Percentiles rank a stretch among this genome's conserved stretches.
phyloP scores from a whole-genome alignment of 1,140 invertebrate genomes.

The Stegodyphus mimosarum region DNA sequence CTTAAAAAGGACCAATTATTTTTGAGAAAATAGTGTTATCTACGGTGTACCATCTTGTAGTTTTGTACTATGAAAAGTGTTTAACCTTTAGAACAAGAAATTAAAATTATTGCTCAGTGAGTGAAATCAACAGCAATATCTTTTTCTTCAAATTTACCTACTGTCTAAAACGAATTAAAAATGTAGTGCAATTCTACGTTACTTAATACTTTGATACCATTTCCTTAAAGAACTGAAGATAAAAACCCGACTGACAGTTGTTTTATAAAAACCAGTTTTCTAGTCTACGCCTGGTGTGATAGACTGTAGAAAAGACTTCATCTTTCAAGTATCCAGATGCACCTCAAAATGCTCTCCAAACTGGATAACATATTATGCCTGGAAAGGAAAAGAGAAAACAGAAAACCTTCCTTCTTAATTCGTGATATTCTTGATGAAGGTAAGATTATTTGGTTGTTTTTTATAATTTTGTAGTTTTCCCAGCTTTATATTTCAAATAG shows the following conservation, averaged over 20 bases:
- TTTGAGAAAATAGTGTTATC: no score
- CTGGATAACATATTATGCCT: constrained; percentile 48
- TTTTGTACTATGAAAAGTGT: no score
- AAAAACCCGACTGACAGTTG: background rate
- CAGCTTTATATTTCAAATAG: no score
- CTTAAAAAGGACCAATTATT: no score
- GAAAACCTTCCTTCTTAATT: constrained; percentile 55
- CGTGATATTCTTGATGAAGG: constrained; percentile 58
- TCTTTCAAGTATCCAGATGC: background rate
- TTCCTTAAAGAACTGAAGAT: background rate
- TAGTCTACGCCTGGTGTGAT: background rate
- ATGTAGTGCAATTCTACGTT: background rate
- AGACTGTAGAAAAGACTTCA: background rate
- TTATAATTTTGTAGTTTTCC: no score
- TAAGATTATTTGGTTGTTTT: constrained; percentile 12
- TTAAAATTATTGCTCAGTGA: no score
- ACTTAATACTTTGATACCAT: background rate
- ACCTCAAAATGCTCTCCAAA: constrained; percentile 47
- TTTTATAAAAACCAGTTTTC: background rate
- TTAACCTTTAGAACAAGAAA: no score
- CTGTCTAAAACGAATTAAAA: background rate
- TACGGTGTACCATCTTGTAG: no score
- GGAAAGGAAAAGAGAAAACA: constrained; percentile 55
- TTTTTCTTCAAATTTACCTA: background rate
- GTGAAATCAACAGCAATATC: no score